phyloP scores from a whole-genome alignment of 35 echinoderm and acorn worm genomes.

The Eucidaris tribuloides region DNA sequence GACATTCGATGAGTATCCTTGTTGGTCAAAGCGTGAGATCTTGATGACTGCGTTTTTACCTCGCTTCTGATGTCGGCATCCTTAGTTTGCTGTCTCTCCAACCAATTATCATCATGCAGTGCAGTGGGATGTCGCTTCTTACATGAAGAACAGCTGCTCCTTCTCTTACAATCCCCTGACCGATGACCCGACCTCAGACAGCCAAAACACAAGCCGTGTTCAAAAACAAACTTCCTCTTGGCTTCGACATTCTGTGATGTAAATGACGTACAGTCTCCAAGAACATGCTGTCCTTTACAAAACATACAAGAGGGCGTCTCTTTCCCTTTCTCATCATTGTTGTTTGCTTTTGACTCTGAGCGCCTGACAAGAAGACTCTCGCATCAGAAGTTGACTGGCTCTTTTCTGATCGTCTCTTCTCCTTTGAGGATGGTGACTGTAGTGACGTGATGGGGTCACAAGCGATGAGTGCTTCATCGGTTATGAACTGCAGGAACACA shows the following conservation, averaged over 20 bases:
- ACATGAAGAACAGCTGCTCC: slow-evolving; percentile 33
- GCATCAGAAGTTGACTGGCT: no score
- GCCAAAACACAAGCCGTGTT: slow-evolving; percentile 34
- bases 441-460: slow-evolving; percentile 61
- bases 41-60: neutral
- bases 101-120: slow-evolving; percentile 30
- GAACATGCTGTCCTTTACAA: slow-evolving; percentile 23
- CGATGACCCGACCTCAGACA: slow-evolving; percentile 50
- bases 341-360: neutral
- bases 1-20: neutral
- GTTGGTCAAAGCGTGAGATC: neutral
- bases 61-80: neutral
- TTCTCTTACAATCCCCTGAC: slow-evolving; percentile 15
- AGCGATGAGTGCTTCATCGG: slow-evolving; percentile 43
- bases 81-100: neutral
- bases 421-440: neutral
- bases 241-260: neutral
- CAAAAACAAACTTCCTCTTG: slow-evolving; percentile 10
- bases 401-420: neutral
- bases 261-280: slow-evolving; percentile 42
- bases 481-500: slow-evolving; percentile 43
- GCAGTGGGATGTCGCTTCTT: slow-evolving; percentile 43
- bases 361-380: neutral
- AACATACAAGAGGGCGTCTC: slow-evolving; percentile 4
- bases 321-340: neutral